Percentiles rank a stretch among this genome's conserved stretches.
phyloP scores from a whole-genome alignment of 2,888 invertebrate genomes.

The Zygothrica quintamaculata region DNA sequence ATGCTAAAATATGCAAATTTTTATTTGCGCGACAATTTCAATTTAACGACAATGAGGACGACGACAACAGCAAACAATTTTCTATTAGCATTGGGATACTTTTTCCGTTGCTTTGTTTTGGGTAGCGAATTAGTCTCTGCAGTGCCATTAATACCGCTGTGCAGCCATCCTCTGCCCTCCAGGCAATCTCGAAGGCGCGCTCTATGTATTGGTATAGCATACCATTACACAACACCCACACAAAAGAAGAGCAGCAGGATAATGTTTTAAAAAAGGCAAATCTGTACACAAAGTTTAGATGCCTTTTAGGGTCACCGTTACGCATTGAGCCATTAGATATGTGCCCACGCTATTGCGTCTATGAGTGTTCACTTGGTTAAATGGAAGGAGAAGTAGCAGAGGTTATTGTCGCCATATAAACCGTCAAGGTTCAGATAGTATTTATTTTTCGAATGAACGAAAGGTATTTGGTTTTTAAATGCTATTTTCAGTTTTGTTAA shows the following conservation, averaged over 20 bases:
- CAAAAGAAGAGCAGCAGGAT: constrained; percentile 5
- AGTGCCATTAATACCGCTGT: constrained; percentile 80
- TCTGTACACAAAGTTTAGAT: constrained; percentile 62
- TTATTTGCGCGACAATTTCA: constrained; percentile 82
- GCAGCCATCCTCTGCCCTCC: constrained; percentile 10
- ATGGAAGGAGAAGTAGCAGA: not conserved
- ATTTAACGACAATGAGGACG: constrained; percentile 70
- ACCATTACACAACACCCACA: too few species aligned
- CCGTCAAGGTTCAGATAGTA: too few species aligned
- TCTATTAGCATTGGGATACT: constrained; percentile 70
- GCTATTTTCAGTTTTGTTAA: too few species aligned
- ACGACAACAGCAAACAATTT: constrained; percentile 58
- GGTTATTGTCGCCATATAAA: not conserved
- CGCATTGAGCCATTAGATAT: constrained; percentile 77
- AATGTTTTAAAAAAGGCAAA: constrained; percentile 67
- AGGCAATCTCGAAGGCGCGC: constrained; percentile 9
- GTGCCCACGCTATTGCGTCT: constrained; percentile 73
- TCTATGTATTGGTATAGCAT: constrained; percentile 21
- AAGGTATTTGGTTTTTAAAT: too few species aligned
- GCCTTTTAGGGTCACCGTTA: constrained; percentile 45
- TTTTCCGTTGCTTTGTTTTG: constrained; percentile 42
- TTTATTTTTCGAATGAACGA: too few species aligned
- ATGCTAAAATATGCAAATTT: constrained; percentile 83
- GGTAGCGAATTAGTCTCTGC: constrained; percentile 77
- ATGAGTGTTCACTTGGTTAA: constrained; percentile 52